Conservation (phyloP, 2,888 invertebrate genomes). For the Folsomia candida region DNA sequence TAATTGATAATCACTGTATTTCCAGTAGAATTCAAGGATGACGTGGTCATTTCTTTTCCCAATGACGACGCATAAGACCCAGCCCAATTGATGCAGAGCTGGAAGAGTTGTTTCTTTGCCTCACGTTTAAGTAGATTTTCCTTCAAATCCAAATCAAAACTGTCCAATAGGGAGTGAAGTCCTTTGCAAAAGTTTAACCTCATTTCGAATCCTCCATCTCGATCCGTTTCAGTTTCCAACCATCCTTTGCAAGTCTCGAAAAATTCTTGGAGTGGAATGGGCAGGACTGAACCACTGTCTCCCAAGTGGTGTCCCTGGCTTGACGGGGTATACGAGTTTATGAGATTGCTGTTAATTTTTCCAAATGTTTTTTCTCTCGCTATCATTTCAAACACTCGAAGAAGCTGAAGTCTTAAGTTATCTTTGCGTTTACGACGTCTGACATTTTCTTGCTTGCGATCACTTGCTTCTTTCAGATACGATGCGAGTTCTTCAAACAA, state of each 20-base stretch:
- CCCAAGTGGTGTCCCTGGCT: slow-evolving; percentile 41
- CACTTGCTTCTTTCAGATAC: slow-evolving; percentile 91
- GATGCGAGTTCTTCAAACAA: slow-evolving; percentile 91
- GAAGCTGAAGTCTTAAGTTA: slow-evolving; percentile 84
- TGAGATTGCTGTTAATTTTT: slow-evolving; percentile 46
- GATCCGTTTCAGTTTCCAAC: slow-evolving; percentile 48
- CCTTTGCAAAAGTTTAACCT: slow-evolving; percentile 44
- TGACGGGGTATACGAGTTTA: slow-evolving; percentile 35
- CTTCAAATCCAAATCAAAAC: slow-evolving; percentile 47
- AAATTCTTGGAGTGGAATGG: slow-evolving; percentile 44
- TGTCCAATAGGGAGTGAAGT: slow-evolving; percentile 38
- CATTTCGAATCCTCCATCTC: slow-evolving; percentile 49
- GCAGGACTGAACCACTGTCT: slow-evolving; percentile 35
- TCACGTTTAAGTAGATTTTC: slow-evolving; percentile 80
- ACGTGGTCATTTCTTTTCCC: slow-evolving; percentile 29
- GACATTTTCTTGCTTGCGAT: slow-evolving; percentile 96
- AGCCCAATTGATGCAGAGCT: slow-evolving; percentile 90
- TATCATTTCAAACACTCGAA: slow-evolving; percentile 85
- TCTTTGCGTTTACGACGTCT: slow-evolving; percentile 85
- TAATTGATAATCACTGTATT: slow-evolving; percentile 19
- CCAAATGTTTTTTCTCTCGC: slow-evolving; percentile 89
- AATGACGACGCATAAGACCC: slow-evolving; percentile 74
- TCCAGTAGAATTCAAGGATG: slow-evolving; percentile 21
- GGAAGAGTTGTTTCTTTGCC: slow-evolving; percentile 80
- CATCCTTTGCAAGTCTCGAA: slow-evolving; percentile 47